phyloP scores from a whole-genome alignment of 2,888 invertebrate species.

The Eubasilissa splendida region DNA sequence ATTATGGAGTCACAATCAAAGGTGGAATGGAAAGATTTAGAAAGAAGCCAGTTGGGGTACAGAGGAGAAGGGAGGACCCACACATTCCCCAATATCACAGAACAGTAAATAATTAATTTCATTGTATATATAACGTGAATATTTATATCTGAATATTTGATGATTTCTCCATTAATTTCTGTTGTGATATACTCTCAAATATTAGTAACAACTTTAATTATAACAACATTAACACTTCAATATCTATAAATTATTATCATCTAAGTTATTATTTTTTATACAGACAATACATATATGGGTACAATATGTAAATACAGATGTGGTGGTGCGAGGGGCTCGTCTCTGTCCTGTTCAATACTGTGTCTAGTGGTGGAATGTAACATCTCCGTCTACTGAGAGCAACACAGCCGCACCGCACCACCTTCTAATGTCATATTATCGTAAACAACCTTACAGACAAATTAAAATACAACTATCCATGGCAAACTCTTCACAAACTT shows the following conservation, averaged over 20 bases:
- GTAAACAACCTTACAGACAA: conserved; percentile 40
- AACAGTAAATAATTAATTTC: conserved; percentile 56
- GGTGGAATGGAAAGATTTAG: background rate
- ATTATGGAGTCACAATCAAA: background rate
- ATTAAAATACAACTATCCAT: conserved; percentile 40
- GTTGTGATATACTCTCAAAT: conserved; percentile 73
- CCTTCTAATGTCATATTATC: background rate
- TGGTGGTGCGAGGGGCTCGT: conserved; percentile 21
- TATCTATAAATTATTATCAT: conserved; percentile 63
- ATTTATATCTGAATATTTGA: conserved; percentile 46
- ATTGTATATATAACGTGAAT: conserved; percentile 45
- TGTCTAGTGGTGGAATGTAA: conserved; percentile 1
- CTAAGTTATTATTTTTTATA: conserved; percentile 53
- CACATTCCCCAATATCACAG: conserved; percentile 57
- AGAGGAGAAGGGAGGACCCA: conserved; percentile 42
- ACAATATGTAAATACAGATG: background rate
- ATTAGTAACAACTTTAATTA: conserved; percentile 73
- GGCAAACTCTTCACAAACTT: conserved; percentile 40
- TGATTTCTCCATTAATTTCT: conserved; percentile 46
- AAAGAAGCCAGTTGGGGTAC: conserved; percentile 5
- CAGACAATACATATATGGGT: conserved; percentile 59
- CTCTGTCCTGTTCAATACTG: background rate
- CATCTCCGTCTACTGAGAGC: background rate
- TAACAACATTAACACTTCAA: conserved; percentile 74
- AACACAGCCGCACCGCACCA: background rate